Percentiles rank a stretch among this genome's conserved stretches.
These are phyloP conservation scores for Agrochola macilenta DNA, from an alignment of 2,888 invertebrate species.

Conservation along the genomic window DNA sequence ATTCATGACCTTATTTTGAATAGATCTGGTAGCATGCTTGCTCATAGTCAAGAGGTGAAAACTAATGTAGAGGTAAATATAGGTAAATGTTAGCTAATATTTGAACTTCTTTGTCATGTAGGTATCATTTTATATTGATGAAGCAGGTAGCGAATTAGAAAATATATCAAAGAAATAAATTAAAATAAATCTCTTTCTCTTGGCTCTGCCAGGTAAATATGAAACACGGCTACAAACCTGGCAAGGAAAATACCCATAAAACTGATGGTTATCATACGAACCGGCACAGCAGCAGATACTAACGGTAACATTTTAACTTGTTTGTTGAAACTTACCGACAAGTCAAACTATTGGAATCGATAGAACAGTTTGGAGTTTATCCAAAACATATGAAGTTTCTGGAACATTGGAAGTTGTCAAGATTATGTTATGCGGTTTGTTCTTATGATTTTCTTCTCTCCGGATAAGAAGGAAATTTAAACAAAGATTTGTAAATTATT, in stretches of 20 bases:
- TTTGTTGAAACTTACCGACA: slow-evolving; percentile 38
- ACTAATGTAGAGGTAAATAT: neutral
- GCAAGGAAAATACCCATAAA: slow-evolving; percentile 18
- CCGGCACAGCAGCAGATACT: slow-evolving; percentile 17
- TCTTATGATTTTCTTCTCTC: neutral
- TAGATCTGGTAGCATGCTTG: neutral
- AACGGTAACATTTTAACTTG: slow-evolving; percentile 30
- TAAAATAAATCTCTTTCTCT: neutral
- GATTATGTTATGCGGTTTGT: slow-evolving; percentile 7
- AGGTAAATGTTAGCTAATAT: too few relatives aligned
- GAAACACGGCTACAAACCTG: neutral
- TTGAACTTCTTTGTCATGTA: neutral
- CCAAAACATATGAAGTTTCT: slow-evolving; percentile 49
- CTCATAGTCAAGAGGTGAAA: neutral
- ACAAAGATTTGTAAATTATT: neutral
- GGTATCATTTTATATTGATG: neutral
- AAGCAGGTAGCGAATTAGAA: neutral
- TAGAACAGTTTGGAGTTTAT: slow-evolving; percentile 41
- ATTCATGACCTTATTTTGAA: neutral
- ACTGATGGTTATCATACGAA: slow-evolving; percentile 23
- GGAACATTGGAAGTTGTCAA: slow-evolving; percentile 34
- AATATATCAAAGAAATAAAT: neutral
- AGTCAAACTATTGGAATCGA: slow-evolving; percentile 39
- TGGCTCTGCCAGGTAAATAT: slow-evolving; percentile 2
- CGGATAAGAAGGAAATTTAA: neutral